Base-by-base conservation (phyloP, 92 coral and sea anemone species). In the Zoanthus solanderi region DNA sequence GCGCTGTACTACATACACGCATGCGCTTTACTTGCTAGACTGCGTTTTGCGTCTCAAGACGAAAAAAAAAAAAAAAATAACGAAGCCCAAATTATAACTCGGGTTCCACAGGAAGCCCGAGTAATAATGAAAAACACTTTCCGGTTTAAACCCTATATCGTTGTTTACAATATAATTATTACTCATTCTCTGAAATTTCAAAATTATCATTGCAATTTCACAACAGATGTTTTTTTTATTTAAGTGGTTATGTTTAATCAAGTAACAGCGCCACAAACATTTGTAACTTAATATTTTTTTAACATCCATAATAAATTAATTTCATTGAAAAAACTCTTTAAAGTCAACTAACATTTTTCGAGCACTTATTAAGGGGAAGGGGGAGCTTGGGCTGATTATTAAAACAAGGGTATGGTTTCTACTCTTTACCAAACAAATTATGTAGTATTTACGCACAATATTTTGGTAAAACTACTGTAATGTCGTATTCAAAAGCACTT, bases 151-250 rank as follows among this genome's bases (percentile, higher is more conserved):
- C 42, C 42, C 42, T 37, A 37, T 37, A 37, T 37, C 42, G 4
- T 37, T 37, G 2, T 2, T 37, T 37, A 37, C 42, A 37, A 37
- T 37, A 37, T 37, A 37, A 1, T 37, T 37, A 37, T 37, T 37
- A 37, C 42, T 37, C 42, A 37, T 37, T 89, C 52, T 78, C 68
- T 45, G 79, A 15, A 57, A 57, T 14, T 57, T 57, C 17, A 57
- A 57, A 57, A 13, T 0, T 3, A 57, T 9, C 14, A 57, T 13
- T 57, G 17, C 16, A 57, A 57, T n/a, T 57, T n/a, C 2, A 57
- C 16, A 57, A 57, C 65, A 57, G 15, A 57, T 57, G 10, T 57
- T 57, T 57, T 57, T 57, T 57, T 13, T 15, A 13, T n/a, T 57
- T 23, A 0, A 12, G 65, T 15, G 65, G 14, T 57, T 23, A 57